phyloP scores from a whole-genome alignment of 2,113 vertebrate genomes.

The Nycticebus coucang region DNA sequence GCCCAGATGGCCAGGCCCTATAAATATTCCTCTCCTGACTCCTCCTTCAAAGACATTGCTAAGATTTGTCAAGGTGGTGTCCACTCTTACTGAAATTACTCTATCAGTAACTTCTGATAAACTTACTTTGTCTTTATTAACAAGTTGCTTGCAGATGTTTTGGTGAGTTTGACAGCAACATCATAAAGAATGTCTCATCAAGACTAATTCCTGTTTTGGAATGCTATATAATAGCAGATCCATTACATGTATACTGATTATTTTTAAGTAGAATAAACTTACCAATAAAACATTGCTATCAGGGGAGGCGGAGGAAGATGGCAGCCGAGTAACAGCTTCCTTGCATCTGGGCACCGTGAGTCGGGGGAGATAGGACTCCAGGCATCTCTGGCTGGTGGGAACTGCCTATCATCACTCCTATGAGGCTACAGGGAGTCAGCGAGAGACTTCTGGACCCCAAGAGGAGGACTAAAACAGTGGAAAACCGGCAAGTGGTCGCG shows the following conservation, averaged over 20 bases:
- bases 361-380: too few relatives aligned
- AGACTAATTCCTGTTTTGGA: background rate
- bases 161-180: background rate
- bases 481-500: too few relatives aligned
- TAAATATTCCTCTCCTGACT: background rate
- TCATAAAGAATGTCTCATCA: background rate
- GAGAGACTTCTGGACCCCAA: too few relatives aligned
- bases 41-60: background rate
- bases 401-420: too few relatives aligned
- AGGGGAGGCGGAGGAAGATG: too few relatives aligned
- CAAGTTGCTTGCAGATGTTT: background rate
- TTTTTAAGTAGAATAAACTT: constrained; percentile 18
- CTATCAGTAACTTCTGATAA: background rate
- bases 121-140: background rate
- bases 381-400: too few relatives aligned
- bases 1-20: background rate
- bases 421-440: too few relatives aligned
- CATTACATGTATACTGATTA: background rate
- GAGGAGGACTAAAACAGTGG: too few relatives aligned
- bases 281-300: background rate
- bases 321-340: too few relatives aligned
- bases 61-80: background rate
- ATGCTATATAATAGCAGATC: background rate
- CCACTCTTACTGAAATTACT: background rate
- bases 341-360: too few relatives aligned